phyloP scores from a whole-genome alignment of 2,797 vertebrate genomes.

The Buceros bicornis region DNA sequence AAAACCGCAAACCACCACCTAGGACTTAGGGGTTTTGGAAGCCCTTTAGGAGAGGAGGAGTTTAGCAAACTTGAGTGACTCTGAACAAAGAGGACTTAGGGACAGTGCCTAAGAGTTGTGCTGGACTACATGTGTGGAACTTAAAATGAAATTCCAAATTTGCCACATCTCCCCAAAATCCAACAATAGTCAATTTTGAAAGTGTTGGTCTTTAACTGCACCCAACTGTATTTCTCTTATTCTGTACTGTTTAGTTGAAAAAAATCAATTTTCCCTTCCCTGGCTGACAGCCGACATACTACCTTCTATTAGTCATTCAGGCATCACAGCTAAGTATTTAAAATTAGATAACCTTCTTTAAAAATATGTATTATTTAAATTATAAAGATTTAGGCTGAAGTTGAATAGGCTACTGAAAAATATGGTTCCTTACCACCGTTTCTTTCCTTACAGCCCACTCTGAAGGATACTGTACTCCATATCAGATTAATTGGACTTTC shows the following conservation, averaged over 20 bases:
- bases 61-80: neutral
- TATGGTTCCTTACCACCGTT: conserved; percentile 19
- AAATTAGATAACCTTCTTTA: conserved; percentile 26
- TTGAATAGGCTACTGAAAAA: conserved; percentile 46
- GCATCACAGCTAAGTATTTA: conserved; percentile 14
- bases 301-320: neutral
- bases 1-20: neutral
- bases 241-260: neutral
- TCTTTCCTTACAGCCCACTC: conserved; percentile 1
- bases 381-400: conserved; percentile 41
- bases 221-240: neutral
- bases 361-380: conserved; percentile 40
- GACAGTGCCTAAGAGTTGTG: neutral
- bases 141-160: neutral
- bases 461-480: conserved; percentile 23
- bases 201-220: neutral
- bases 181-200: neutral
- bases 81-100: neutral
- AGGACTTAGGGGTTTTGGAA: neutral
- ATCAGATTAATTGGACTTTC: conserved; percentile 58
- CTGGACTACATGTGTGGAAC: neutral
- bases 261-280: neutral
- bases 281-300: neutral
- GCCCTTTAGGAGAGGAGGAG: neutral
- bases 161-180: neutral